Percentiles rank a stretch among this genome's conserved stretches.
Evolutionary conservation across 2,113 vertebrate species (phyloP).

Genomic region (Thermophis baileyi): DNA sequence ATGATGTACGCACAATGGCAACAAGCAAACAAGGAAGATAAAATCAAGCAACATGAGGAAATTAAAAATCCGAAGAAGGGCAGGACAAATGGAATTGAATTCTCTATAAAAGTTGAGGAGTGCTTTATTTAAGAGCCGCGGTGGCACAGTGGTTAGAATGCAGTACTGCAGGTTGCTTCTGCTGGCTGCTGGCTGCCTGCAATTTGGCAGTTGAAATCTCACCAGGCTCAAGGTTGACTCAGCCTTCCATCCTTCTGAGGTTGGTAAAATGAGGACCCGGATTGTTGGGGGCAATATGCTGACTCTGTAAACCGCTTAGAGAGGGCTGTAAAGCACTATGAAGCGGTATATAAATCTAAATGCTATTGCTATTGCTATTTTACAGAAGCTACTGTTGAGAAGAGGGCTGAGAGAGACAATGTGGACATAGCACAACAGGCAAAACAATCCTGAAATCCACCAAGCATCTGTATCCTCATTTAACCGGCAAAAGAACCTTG

Average conservation of each 20-base stretch:
- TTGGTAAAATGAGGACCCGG: too few species aligned
- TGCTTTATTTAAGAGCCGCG: not conserved
- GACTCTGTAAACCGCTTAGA: too few species aligned
- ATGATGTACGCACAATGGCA: not conserved
- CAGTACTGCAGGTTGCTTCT: too few species aligned
- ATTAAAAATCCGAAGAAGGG: not conserved
- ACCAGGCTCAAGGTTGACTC: too few species aligned
- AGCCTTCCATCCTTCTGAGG: too few species aligned
- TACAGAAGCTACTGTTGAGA: not conserved
- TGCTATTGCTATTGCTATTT: too few species aligned
- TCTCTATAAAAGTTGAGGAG: not conserved
- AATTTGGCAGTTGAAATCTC: too few species aligned
- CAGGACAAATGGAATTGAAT: not conserved
- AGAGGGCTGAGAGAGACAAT: not conserved
- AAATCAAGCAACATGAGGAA: not conserved
- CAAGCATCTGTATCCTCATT: not conserved
- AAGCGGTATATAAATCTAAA: too few species aligned
- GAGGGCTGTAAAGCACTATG: too few species aligned
- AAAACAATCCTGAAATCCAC: slow-evolving; percentile 1
- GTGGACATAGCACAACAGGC: not conserved
- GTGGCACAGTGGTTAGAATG: too few species aligned
- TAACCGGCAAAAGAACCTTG: slow-evolving; percentile 13
- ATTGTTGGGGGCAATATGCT: too few species aligned
- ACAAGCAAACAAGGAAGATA: not conserved
- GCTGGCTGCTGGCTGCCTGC: too few species aligned